Evolutionary conservation across 2,113 vertebrate genomes (phyloP).

Genomic region (Rhadina sibilatrix): DNA sequence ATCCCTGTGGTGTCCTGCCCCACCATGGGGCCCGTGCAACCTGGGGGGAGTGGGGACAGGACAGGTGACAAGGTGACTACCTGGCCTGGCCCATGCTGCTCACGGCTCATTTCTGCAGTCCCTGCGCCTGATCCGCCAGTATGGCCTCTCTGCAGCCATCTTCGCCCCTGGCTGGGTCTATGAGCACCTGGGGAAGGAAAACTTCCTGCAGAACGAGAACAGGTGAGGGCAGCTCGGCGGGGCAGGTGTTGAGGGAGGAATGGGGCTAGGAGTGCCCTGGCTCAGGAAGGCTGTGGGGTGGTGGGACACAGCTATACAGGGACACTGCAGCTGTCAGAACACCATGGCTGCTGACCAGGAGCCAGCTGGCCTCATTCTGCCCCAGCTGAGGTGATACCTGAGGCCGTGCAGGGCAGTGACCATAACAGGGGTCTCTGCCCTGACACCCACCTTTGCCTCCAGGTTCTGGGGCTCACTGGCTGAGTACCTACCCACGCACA

Average conservation of each 20-base stretch:
- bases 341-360: neutral
- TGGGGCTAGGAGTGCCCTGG: rapidly evolving
- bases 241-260: rapidly evolving
- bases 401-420: rapidly evolving
- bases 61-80: neutral
- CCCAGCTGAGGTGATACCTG: rapidly evolving
- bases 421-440: neutral
- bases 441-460: neutral
- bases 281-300: neutral
- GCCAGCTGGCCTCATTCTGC: neutral
- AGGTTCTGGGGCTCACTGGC: conserved; percentile 88
- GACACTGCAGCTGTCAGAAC: neutral
- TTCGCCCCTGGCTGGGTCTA: conserved; percentile 99
- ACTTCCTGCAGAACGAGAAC: conserved; percentile 88
- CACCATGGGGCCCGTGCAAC: neutral
- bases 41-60: neutral
- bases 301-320: rapidly evolving
- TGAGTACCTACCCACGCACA: conserved; percentile 78
- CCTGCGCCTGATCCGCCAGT: conserved; percentile 83
- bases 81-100: neutral
- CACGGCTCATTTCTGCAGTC: conserved; percentile 66
- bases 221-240: conserved; percentile 71
- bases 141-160: conserved; percentile 84
- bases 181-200: conserved; percentile 78
- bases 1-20: neutral